These are phyloP conservation scores for Plebejus anna DNA, from an alignment of 2,888 invertebrate species.

Conservation along the genomic window DNA sequence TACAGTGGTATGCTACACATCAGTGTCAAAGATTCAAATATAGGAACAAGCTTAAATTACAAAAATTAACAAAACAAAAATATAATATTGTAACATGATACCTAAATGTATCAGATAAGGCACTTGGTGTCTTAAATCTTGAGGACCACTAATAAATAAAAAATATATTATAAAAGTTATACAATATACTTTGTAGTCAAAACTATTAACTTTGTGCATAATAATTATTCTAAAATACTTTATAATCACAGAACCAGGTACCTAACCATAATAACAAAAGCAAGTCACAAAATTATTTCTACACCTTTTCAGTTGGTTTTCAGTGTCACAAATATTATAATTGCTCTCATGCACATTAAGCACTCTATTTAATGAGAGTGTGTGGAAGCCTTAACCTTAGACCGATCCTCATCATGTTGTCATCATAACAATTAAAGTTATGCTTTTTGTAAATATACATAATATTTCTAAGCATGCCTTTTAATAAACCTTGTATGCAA, in stretches of 20 bases:
- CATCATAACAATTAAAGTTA: background rate
- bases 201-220: background rate
- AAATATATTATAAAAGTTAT: background rate
- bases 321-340: background rate
- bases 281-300: background rate
- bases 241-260: constrained; percentile 7
- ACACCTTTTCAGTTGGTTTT: background rate
- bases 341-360: background rate
- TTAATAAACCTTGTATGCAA: background rate
- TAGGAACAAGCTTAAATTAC: background rate
- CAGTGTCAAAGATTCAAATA: background rate
- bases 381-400: background rate
- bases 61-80: background rate
- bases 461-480: no score
- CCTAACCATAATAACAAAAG: background rate
- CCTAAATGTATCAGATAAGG: background rate
- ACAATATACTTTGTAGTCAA: background rate
- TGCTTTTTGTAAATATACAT: background rate
- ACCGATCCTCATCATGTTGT: background rate
- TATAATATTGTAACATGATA: background rate
- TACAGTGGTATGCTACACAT: background rate
- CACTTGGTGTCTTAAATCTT: background rate
- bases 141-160: background rate
- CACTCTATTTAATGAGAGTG: background rate
- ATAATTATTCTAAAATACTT: background rate